Conservation (phyloP, 2,797 vertebrate genomes). For the Mico argentatus region DNA sequence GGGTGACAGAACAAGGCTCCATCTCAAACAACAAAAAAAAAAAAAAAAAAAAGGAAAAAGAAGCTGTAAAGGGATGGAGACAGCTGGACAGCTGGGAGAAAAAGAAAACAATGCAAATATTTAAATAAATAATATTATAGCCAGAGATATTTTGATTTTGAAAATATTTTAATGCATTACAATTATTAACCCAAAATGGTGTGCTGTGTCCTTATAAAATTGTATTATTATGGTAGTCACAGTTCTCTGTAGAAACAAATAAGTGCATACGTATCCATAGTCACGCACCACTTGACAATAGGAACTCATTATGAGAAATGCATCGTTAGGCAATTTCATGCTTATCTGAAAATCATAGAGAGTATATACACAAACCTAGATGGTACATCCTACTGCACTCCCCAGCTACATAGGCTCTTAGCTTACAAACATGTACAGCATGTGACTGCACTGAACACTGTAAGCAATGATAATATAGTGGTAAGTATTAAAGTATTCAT, state of each 20-base stretch:
- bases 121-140: not conserved
- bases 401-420: not conserved
- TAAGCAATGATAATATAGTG: not conserved
- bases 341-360: not conserved
- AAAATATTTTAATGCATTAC: not conserved
- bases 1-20: too few relatives aligned
- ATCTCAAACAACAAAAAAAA: too few relatives aligned
- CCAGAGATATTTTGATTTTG: not conserved
- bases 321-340: not conserved
- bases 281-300: not conserved
- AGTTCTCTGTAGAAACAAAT: not conserved
- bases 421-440: not conserved
- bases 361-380: not conserved
- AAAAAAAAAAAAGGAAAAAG: not conserved
- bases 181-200: not conserved
- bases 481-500: not conserved
- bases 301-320: not conserved
- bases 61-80: fast-evolving
- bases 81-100: fast-evolving
- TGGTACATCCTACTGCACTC: not conserved
- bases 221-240: not conserved
- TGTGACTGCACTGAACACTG: not conserved
- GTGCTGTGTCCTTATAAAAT: not conserved
- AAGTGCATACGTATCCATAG: not conserved
- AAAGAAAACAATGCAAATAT: not conserved